Base-by-base conservation (phyloP, 2,888 invertebrate genomes). In the Pheosia gnoma region DNA sequence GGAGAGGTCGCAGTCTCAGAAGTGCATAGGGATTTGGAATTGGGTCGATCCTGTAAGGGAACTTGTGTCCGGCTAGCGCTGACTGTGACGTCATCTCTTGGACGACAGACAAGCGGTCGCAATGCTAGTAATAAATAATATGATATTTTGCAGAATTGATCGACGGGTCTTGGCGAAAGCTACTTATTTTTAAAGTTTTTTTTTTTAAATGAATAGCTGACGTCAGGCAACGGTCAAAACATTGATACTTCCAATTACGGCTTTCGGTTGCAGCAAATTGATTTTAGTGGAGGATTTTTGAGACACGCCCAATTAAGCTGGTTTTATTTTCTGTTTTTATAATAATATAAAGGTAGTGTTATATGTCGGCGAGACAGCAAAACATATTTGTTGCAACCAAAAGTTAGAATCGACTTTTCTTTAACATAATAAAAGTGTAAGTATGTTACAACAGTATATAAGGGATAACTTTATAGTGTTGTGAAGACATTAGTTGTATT, bases 211-310 rank as follows among this genome's bases (percentile, higher is more conserved):
- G 8, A 49, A 58, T 45, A 49, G 47, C 37, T 58, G 36, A 47
- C 49, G 38, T 58, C 13, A 39, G 1, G 39, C 43, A 37, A 58
- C 13, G 11, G 10, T 37, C 11, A 5, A 59, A 63, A 63, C 51
- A 60, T 68, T 75, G 70, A 66, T 70, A 76, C 68, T 77, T 73
- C 70, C 76, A 77, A 71, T 66, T 69, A 66, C 68, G 69, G 60
- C 47, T 59, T 49, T 59, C 61, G 70, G 62, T 77, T 72, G 69
- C 73, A 71, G 73, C 67, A 66, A 66, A 65, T 65, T 25, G 25
- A 25, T 25, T 25, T 25, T 25, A 25, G 25, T 25, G 25, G 25
- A 25, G 25, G 25, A 60, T 47, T 47, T 47, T 8, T 11, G n/a
- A 47, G 4, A 47, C 0, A n/a, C n/a, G n/a, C n/a, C n/a, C n/a